Evolutionary conservation across 1,140 invertebrate genomes (phyloP).

Genomic region (Parasteatoda tepidariorum): DNA sequence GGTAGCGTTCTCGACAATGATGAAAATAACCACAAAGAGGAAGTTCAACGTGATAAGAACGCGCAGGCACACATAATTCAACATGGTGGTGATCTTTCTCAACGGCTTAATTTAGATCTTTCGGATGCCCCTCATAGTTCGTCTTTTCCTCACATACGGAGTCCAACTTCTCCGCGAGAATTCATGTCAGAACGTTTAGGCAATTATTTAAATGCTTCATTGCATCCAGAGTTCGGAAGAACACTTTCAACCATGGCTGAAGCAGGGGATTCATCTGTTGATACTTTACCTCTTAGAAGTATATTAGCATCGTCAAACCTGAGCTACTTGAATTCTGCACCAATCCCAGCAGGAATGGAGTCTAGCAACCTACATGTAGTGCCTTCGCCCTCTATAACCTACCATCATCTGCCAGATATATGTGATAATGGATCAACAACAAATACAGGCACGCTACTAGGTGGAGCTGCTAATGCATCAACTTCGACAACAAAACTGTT

Average conservation of each 20-base stretch:
- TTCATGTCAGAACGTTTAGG: slow-evolving; percentile 9
- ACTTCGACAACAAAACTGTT: slow-evolving; percentile 28
- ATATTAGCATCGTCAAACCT: neutral
- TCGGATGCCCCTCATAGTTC: slow-evolving; percentile 1
- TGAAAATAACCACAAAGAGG: slow-evolving; percentile 5
- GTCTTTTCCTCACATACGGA: slow-evolving; percentile 50
- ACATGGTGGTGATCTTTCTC: slow-evolving; percentile 14
- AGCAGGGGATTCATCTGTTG: neutral
- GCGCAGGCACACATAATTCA: slow-evolving; percentile 14
- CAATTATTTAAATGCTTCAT: neutral
- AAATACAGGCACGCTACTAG: slow-evolving; percentile 4
- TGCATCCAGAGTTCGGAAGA: slow-evolving; percentile 21
- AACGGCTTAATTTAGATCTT: slow-evolving; percentile 34
- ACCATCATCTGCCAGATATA: slow-evolving; percentile 38
- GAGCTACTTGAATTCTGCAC: slow-evolving; percentile 8
- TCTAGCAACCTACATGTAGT: slow-evolving; percentile 17
- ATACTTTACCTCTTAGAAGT: slow-evolving; percentile 21
- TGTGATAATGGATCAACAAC: neutral
- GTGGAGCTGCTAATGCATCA: neutral
- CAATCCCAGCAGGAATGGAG: neutral
- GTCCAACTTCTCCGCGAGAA: slow-evolving; percentile 33
- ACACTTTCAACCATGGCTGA: slow-evolving; percentile 21
- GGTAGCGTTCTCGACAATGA: neutral
- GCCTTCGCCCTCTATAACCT: slow-evolving; percentile 20
- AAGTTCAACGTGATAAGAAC: slow-evolving; percentile 2